Evolutionary conservation across 2,797 vertebrate genomes (phyloP), one percentile per base, ranked within the genome.

Genomic region (Sciurus vulgaris): DNA sequence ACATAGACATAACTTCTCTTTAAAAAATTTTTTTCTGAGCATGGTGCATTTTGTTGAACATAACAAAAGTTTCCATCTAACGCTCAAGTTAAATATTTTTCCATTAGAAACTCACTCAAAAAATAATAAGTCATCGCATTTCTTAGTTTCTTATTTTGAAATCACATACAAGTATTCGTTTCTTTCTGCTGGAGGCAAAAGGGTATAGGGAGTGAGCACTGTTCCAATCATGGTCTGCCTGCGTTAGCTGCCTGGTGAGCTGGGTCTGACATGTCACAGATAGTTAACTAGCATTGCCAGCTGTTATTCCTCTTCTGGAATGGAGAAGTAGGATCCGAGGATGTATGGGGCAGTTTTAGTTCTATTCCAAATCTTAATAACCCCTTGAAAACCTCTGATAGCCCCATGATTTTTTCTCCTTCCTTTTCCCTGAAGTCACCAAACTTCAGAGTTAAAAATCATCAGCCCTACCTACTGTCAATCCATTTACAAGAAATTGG

Each of bases 71-170:
- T 87, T 41, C 54, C 47, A 3, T 63, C 49, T 49, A 17, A 24
- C 47, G 18, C 54, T 87, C 35, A 91, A 51, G 5, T 92, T 74
- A 86, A 86, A 70, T 92, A 8, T 44, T 93, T 67, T 76, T 38
- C 35, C 41, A 70, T 87, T 83, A 0, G 5, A 92, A 86, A 81
- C 17, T 85, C 56, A 61, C 26, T 85, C 44, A 91, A 56, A 78
- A 61, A 84, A 14, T 69, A 72, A 86, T 11, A 15, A 82, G 28
- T 4, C 49, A 65, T 38, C 72, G 59, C 2, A 70, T 84, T 86
- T 95, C 41, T 91, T 94, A 76, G 49, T 35, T 61, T 54, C 18
- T 81, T 88, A 51, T 59, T 86, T 79, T 67, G 86, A 94, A 91
- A 79, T 86, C 11, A 91, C 8, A 28, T 10, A 24, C n/a, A 47